These are phyloP conservation scores for Medauroidea extradentata DNA, from an alignment of 1,140 invertebrate species.

Conservation along the genomic window DNA sequence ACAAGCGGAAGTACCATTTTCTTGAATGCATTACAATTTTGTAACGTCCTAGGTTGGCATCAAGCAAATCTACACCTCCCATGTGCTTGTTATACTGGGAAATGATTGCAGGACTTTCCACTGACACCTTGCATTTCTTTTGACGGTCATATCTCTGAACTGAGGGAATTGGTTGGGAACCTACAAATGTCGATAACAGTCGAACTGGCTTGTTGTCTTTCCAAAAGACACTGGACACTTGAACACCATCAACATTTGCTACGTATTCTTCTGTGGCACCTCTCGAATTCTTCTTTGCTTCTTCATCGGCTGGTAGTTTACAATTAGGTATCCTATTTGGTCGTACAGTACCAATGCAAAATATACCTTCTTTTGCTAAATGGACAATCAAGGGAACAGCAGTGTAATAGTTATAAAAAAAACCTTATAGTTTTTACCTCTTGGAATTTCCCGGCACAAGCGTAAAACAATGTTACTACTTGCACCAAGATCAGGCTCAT, in stretches of 20 bases:
- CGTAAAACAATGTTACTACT: slow-evolving; percentile 26
- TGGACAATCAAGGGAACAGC: background rate
- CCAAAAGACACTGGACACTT: background rate
- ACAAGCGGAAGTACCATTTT: slow-evolving; percentile 30
- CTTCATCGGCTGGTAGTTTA: slow-evolving; percentile 6
- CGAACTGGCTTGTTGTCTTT: background rate
- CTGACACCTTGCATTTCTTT: background rate
- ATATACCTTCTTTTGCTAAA: slow-evolving; percentile 8
- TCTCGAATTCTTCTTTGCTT: slow-evolving; percentile 3
- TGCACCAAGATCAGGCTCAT: slow-evolving; percentile 27
- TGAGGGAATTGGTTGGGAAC: background rate
- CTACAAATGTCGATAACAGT: background rate
- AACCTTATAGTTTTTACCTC: slow-evolving; percentile 6
- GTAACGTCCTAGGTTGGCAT: slow-evolving; percentile 31
- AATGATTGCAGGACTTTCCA: background rate
- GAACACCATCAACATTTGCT: background rate
- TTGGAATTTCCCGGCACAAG: slow-evolving; percentile 13
- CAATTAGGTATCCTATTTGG: slow-evolving; percentile 3
- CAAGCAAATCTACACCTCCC: slow-evolving; percentile 33
- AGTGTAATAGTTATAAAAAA: slow-evolving; percentile 19
- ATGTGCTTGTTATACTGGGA: slow-evolving; percentile 20
- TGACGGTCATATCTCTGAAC: background rate
- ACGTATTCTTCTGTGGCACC: background rate
- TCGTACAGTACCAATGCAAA: slow-evolving; percentile 9
- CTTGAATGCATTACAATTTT: slow-evolving; percentile 20